phyloP scores from a whole-genome alignment of 2,797 vertebrate species.

The Liparis tanakae region DNA sequence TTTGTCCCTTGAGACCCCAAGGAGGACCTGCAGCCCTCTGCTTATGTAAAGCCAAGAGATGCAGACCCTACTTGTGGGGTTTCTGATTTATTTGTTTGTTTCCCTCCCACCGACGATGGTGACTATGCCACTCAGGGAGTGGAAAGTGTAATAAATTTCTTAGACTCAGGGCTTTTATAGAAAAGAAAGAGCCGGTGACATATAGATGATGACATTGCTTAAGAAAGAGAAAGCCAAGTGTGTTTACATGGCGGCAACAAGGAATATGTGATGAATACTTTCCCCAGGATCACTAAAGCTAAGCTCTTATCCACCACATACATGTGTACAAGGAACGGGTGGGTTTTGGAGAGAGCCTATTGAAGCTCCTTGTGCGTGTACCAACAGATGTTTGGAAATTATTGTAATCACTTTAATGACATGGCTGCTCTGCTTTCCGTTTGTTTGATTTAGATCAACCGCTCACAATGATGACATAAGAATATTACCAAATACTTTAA shows the following conservation, averaged over 20 bases:
- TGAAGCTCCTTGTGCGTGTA: constrained; percentile 46
- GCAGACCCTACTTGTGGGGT: constrained; percentile 60
- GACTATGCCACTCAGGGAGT: constrained; percentile 33
- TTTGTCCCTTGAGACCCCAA: constrained; percentile 46
- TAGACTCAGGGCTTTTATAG: constrained; percentile 11
- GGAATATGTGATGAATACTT: constrained; percentile 28
- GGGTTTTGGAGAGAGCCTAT: constrained; percentile 26
- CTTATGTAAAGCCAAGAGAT: constrained; percentile 67
- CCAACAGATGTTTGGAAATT: constrained; percentile 70
- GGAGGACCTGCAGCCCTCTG: constrained; percentile 45
- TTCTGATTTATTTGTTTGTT: constrained; percentile 54
- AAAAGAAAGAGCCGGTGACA: constrained; percentile 42
- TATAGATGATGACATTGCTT: constrained; percentile 42
- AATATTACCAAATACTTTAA: constrained; percentile 28
- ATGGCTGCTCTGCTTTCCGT: constrained; percentile 37
- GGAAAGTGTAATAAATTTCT: constrained; percentile 38
- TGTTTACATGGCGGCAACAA: constrained; percentile 58
- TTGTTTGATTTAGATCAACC: constrained; percentile 55
- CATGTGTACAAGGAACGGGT: constrained; percentile 56
- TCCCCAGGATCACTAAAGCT: constrained; percentile 33
- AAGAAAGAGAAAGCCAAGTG: constrained; percentile 41
- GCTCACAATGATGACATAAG: constrained; percentile 41
- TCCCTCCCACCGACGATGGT: constrained; percentile 50
- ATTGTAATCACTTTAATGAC: constrained; percentile 64
- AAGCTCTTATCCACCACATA: constrained; percentile 46